A percentile compares a stretch with the other conserved stretches of the same genome.
These are phyloP conservation scores for Ferdinandea cuprea DNA, from an alignment of 2,888 invertebrate genomes.

Conservation along the genomic window DNA sequence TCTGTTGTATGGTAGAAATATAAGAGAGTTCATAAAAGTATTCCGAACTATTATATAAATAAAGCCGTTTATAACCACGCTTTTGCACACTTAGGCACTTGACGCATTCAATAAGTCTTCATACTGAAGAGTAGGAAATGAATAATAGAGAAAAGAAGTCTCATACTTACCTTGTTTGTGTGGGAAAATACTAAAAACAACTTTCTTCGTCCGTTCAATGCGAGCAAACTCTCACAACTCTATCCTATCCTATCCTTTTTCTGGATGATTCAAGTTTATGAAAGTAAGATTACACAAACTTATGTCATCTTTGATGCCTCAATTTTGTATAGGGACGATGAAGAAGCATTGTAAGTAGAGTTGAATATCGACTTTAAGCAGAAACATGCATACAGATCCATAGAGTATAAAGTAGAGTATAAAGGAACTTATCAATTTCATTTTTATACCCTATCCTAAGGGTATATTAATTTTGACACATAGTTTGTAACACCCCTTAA, in stretches of 20 bases:
- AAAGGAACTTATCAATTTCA: too few relatives aligned
- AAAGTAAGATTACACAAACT: constrained; percentile 42
- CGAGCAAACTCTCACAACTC: not conserved
- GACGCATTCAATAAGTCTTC: constrained; percentile 42
- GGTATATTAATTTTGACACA: not conserved
- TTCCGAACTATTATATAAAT: constrained; percentile 27
- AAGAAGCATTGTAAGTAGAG: not conserved
- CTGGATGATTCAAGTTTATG: constrained; percentile 38
- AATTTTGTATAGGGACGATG: not conserved
- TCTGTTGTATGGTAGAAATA: constrained; percentile 5
- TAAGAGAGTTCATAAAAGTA: constrained; percentile 25
- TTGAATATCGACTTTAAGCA: constrained; percentile 10
- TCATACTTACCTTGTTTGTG: constrained; percentile 24
- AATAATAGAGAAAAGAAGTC: constrained; percentile 20
- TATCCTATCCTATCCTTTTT: constrained; percentile 25
- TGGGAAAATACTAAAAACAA: constrained; percentile 21
- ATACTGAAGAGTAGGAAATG: not conserved
- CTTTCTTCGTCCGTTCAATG: constrained; percentile 20
- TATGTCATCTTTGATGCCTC: constrained; percentile 19
- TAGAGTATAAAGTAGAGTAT: too few relatives aligned
- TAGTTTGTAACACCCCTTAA: not conserved
- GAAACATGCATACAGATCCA: not conserved
- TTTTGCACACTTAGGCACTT: constrained; percentile 18
- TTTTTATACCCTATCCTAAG: not conserved
- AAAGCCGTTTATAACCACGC: constrained; percentile 23